Evolutionary conservation across 53 echinoderm and acorn worm genomes (phyloP).

Genomic region (Crossaster papposus): DNA sequence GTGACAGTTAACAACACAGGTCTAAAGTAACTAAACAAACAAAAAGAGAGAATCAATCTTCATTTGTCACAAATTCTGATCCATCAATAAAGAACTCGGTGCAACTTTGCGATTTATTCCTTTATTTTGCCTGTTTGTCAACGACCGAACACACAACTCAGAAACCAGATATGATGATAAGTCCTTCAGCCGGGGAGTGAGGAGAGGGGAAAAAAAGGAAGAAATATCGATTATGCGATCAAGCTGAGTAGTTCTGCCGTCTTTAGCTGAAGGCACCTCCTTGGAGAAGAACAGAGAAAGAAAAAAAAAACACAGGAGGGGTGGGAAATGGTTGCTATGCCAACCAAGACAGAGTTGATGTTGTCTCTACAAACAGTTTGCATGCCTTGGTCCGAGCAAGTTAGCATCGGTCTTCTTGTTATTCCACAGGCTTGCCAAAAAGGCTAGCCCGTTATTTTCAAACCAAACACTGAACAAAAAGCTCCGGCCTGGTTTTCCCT

Average conservation of each 20-base stretch:
- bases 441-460: conserved; percentile 27
- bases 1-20: too few species aligned
- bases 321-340: background rate
- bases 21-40: background rate
- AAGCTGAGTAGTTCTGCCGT: background rate
- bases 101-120: background rate
- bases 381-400: conserved; percentile 18
- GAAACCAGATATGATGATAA: conserved; percentile 23
- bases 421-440: conserved; percentile 34
- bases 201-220: background rate
- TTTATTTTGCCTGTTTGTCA: background rate
- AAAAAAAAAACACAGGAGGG: background rate
- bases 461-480: conserved; percentile 36
- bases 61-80: background rate
- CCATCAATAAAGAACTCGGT: background rate
- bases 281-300: background rate
- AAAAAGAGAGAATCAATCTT: background rate
- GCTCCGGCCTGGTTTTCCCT: conserved; percentile 21
- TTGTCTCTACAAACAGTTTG: conserved; percentile 56
- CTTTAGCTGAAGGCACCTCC: background rate
- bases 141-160: background rate
- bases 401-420: background rate
- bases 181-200: background rate
- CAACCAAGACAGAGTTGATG: conserved; percentile 61
- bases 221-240: conserved; percentile 16